Evolutionary conservation across 2,888 invertebrate genomes (phyloP).

Genomic region (Tipula unca): DNA sequence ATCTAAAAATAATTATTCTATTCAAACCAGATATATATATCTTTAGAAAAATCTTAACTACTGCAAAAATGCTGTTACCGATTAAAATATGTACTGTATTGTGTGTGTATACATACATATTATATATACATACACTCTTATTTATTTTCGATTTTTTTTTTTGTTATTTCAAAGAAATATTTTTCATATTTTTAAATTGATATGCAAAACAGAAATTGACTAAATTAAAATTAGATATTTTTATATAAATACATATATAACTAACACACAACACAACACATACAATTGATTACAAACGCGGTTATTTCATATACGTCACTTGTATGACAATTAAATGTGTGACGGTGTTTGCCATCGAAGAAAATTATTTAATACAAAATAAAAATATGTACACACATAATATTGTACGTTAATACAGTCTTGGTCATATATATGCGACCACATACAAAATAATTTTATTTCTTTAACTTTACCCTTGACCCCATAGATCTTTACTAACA

Average conservation of each 20-base stretch:
- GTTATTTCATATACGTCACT: background rate
- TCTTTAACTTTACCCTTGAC: too few species aligned
- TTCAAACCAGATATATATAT: background rate
- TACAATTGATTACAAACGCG: background rate
- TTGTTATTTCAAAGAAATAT: background rate
- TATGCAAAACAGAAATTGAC: background rate
- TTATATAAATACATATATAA: background rate
- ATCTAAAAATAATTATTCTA: constrained; percentile 4
- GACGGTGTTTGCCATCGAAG: background rate
- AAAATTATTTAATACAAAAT: constrained; percentile 8
- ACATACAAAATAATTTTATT: too few species aligned
- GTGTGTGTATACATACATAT: background rate
- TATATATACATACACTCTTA: background rate
- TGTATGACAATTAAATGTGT: constrained; percentile 4
- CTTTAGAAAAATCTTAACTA: background rate
- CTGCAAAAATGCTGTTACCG: background rate
- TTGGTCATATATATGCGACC: background rate
- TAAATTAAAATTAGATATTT: background rate
- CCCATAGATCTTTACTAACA: too few species aligned
- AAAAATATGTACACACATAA: background rate
- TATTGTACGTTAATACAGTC: background rate
- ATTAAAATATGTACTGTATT: background rate
- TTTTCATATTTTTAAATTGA: constrained; percentile 9
- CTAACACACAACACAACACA: background rate
- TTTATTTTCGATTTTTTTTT: background rate